A percentile compares a stretch with the other conserved stretches of the same genome.
These are phyloP conservation scores for Netta rufina DNA, from an alignment of 2,797 vertebrate species.

Conservation along the genomic window DNA sequence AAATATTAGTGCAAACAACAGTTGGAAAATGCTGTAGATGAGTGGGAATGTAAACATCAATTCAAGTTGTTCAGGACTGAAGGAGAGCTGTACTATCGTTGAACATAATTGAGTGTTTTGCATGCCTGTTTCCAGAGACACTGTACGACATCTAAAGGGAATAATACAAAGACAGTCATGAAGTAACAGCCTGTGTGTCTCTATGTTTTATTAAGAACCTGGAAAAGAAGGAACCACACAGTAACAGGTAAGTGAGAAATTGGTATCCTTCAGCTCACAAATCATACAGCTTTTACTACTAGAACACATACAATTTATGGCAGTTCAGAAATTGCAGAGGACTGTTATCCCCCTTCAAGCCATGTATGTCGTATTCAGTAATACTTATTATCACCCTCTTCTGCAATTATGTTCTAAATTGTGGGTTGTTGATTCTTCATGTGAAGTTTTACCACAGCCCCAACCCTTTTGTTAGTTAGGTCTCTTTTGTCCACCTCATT, in stretches of 20 bases:
- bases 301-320: neutral
- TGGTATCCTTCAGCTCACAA: neutral
- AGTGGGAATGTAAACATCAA: constrained; percentile 94
- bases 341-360: neutral
- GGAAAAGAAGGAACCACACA: neutral
- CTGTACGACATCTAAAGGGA: constrained; percentile 88
- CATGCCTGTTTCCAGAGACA: constrained; percentile 94
- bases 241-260: neutral
- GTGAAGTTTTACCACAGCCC: neutral
- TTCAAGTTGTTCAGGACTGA: constrained; percentile 84
- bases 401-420: neutral
- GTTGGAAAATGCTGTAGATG: constrained; percentile 96
- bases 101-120: constrained; percentile 96
- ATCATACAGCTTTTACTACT: neutral
- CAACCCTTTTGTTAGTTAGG: neutral
- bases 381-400: neutral
- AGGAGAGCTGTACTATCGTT: constrained; percentile 94
- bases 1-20: constrained; percentile 74
- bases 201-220: neutral
- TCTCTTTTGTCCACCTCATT: neutral
- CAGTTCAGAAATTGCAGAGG: neutral
- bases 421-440: neutral
- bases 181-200: neutral
- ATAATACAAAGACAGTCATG: neutral
- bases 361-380: rapidly evolving